A percentile compares a stretch with the other conserved stretches of the same genome.
Evolutionary conservation across 92 coral and sea anemone species (phyloP).

Genomic region (Porites lobata): DNA sequence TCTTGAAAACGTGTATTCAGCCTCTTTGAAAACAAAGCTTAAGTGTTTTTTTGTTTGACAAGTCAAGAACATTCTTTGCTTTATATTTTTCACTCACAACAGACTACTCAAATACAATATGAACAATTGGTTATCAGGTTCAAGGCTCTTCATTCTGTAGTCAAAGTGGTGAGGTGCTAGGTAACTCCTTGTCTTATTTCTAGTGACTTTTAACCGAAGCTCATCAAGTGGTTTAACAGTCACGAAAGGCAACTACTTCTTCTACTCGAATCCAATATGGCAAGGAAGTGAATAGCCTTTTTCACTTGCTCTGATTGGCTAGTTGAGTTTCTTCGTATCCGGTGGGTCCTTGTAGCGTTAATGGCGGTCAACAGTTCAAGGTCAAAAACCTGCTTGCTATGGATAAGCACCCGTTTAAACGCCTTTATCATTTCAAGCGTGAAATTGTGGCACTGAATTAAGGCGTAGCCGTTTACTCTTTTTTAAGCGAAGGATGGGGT

Average conservation of each 20-base stretch:
- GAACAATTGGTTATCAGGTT: slow-evolving; percentile 41
- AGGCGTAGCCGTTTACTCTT: too few relatives aligned
- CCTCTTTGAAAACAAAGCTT: slow-evolving; percentile 9
- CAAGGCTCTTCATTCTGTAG: slow-evolving; percentile 14
- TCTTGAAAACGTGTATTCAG: not conserved
- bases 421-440: too few relatives aligned
- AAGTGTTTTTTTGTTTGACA: slow-evolving; percentile 44
- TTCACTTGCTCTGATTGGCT: not conserved
- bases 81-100: slow-evolving; percentile 7
- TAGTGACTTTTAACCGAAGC: slow-evolving; percentile 45
- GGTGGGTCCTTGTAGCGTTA: too few relatives aligned
- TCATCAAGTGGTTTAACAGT: slow-evolving; percentile 21
- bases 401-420: not conserved
- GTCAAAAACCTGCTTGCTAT: too few relatives aligned
- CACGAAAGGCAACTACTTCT: slow-evolving; percentile 23
- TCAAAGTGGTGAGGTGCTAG: not conserved
- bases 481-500: too few relatives aligned
- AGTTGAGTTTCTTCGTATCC: not conserved
- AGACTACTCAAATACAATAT: slow-evolving; percentile 32
- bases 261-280: not conserved
- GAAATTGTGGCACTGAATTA: too few relatives aligned
- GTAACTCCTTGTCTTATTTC: not conserved
- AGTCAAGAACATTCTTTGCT: slow-evolving; percentile 30
- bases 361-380: too few relatives aligned
- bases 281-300: not conserved